Evolutionary conservation across 1,140 invertebrate genomes (phyloP).

Genomic region (Teleogryllus occipitalis): DNA sequence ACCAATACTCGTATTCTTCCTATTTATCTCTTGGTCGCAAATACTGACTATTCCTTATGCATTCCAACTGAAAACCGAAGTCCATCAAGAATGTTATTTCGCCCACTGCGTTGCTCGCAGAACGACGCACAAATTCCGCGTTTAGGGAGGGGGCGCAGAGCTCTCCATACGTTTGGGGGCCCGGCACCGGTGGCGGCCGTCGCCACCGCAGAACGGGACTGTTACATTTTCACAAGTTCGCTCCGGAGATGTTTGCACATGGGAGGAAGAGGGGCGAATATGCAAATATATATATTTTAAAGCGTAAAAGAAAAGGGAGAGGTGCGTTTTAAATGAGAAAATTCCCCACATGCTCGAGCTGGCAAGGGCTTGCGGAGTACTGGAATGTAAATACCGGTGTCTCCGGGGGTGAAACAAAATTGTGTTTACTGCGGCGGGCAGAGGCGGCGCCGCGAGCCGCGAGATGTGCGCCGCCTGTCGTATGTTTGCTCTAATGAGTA

Average conservation of each 20-base stretch:
- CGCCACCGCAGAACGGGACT: neutral
- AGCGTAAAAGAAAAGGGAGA: conserved; percentile 4
- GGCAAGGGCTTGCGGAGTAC: neutral
- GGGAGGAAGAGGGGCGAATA: neutral
- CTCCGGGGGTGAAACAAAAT: neutral
- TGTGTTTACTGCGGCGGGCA: neutral
- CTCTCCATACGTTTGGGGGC: neutral
- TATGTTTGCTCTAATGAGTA: no score
- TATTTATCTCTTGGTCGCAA: no score
- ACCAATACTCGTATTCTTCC: no score
- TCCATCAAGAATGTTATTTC: no score
- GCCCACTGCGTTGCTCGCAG: no score
- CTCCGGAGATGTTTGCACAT: neutral
- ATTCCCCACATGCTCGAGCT: neutral
- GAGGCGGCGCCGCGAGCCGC: no score
- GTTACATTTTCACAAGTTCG: neutral
- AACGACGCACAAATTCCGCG: no score
- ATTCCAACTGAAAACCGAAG: no score
- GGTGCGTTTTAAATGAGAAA: neutral
- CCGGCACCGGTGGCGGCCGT: neutral
- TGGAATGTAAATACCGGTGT: neutral
- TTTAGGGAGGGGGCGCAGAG: no score
- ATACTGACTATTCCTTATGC: no score
- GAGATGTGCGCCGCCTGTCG: no score
- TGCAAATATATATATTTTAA: neutral